Conservation (phyloP, 2,113 vertebrate species). For the Mormoops blainvillei region DNA sequence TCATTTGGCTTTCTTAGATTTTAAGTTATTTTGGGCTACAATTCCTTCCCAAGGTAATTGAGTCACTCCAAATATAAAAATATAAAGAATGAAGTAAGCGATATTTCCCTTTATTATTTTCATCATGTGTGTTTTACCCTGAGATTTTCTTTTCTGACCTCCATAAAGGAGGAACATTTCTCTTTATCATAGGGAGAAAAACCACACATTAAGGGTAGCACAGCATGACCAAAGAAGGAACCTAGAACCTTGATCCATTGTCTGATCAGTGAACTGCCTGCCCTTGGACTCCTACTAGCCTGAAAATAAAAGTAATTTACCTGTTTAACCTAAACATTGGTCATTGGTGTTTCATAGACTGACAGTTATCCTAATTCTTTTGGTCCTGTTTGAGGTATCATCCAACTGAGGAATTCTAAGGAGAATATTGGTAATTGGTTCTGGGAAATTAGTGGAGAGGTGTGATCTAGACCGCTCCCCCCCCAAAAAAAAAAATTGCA, state of each 20-base stretch:
- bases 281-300: not conserved
- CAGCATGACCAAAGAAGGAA: not conserved
- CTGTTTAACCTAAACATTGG: not conserved
- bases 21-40: not conserved
- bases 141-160: not conserved
- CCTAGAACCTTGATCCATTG: too few relatives aligned
- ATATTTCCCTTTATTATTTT: not conserved
- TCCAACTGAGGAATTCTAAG: not conserved
- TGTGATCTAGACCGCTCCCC: not conserved
- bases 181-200: not conserved
- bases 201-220: not conserved
- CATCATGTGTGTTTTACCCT: not conserved
- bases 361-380: not conserved
- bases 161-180: not conserved
- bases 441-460: not conserved
- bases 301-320: not conserved
- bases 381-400: not conserved
- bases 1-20: not conserved
- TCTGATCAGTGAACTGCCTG: rapidly evolving
- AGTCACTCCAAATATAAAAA: not conserved
- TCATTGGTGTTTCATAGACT: not conserved
- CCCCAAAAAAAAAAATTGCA: not conserved
- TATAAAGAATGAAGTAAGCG: not conserved
- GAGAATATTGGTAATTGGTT: not conserved
- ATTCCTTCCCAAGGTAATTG: not conserved